phyloP scores from a whole-genome alignment of 2,113 vertebrate species.

The Apus apus region DNA sequence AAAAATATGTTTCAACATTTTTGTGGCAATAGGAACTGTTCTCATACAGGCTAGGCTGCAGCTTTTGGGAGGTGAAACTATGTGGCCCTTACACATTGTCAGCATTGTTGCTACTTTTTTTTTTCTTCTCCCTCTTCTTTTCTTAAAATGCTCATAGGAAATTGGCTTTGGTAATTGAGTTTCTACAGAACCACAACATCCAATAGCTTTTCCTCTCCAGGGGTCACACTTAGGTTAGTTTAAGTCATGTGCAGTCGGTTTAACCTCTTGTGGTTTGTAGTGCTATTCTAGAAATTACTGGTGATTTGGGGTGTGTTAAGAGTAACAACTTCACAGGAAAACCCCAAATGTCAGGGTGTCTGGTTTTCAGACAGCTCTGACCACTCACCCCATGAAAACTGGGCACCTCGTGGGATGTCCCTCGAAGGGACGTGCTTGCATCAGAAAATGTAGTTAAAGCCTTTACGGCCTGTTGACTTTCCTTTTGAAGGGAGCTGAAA shows the following conservation, averaged over 20 bases:
- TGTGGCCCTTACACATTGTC: constrained; percentile 46
- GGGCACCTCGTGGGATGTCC: not conserved
- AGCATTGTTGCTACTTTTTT: constrained; percentile 2
- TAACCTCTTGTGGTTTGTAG: constrained; percentile 64
- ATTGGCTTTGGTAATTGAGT: constrained; percentile 70
- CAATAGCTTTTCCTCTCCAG: constrained; percentile 46
- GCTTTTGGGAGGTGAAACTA: constrained; percentile 13
- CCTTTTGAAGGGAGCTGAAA: not conserved
- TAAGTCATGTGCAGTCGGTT: constrained; percentile 25
- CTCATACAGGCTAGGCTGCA: not conserved
- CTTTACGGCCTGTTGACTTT: not conserved
- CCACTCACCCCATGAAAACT: not conserved
- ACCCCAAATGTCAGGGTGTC: constrained; percentile 40
- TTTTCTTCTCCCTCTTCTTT: not conserved
- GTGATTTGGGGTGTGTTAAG: constrained; percentile 56
- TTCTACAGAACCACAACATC: constrained; percentile 67
- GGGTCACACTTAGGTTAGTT: constrained; percentile 62
- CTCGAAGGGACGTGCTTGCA: not conserved
- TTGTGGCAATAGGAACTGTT: constrained; percentile 45
- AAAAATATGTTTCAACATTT: constrained; percentile 62
- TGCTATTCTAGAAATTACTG: constrained; percentile 48
- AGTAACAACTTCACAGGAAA: constrained; percentile 47
- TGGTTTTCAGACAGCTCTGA: constrained; percentile 5
- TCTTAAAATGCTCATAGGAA: constrained; percentile 54
- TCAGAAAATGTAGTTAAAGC: not conserved